Evolutionary conservation across 2,888 invertebrate genomes (phyloP), one percentile per base, ranked within the genome.

Genomic region (Fissipunctia ypsillon): DNA sequence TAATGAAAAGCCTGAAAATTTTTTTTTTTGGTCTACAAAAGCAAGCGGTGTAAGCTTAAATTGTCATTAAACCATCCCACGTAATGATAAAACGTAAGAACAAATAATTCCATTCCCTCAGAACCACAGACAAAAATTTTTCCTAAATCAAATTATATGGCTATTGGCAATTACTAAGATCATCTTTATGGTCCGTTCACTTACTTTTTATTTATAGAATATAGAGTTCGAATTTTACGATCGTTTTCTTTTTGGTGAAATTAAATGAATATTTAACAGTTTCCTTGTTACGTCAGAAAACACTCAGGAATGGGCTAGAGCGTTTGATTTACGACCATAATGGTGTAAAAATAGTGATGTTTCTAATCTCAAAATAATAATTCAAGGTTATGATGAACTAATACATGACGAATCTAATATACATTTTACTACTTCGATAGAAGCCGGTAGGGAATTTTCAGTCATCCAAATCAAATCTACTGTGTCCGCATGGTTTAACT

Each of bases 241-340:
- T 50, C 59, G 35, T 56, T 78, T 82, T 72, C 19, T 60, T 78
- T 45, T 56, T n/a, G n/a, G n/a, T n/a, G n/a, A 25, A 22, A 64
- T 54, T 76, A 54, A 67, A 82, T 83, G 22, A 67, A 57, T 54
- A 68, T 83, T 67, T 57, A 78, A 57, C 61, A 25, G 35, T 70
- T 67, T 45, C n/a, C 43, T 45, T 28, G 19, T 81, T 56, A 64
- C 83, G 83, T 83, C 83, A 71, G 66, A 45, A 56, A 78, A 83
- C 79, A 72, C 83, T 80, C 83, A 66, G 35, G 52, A 65, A 50
- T n/a, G 5, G 28, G 22, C 52, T 43, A 45, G 48, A 48, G n/a
- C 38, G 14, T 25, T 78, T 6, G 69, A 65, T 82, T 78, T 77
- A 78, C 69, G 64, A 69, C 19, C 59, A 69, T 48, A 41, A 52